Percentiles rank a stretch among this genome's conserved stretches.
phyloP scores from a whole-genome alignment of 2,888 invertebrate species.

The Alitta virens region DNA sequence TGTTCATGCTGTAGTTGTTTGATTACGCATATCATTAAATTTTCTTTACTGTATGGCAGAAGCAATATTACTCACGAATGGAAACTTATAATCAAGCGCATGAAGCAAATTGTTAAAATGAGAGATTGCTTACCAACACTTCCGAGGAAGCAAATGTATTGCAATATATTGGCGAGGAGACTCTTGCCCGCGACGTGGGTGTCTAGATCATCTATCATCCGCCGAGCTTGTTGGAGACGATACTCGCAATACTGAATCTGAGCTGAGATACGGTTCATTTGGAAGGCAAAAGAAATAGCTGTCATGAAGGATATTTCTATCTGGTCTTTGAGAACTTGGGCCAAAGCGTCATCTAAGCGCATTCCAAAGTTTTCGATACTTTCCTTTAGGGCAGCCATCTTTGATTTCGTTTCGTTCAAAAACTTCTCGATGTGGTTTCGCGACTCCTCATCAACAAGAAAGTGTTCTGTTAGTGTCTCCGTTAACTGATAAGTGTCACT shows the following conservation, averaged over 20 bases:
- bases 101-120: background rate
- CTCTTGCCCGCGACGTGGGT: slow-evolving; percentile 17
- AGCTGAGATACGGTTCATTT: slow-evolving; percentile 23
- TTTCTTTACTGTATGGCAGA: too few relatives aligned
- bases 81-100: too few relatives aligned
- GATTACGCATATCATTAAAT: too few relatives aligned
- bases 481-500: slow-evolving; percentile 21
- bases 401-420: slow-evolving; percentile 3
- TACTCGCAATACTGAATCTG: slow-evolving; percentile 19
- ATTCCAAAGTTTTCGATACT: slow-evolving; percentile 13
- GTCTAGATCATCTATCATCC: slow-evolving; percentile 16
- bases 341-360: slow-evolving; percentile 7
- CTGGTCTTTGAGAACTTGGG: slow-evolving; percentile 2
- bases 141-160: slow-evolving; percentile 9
- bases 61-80: too few relatives aligned
- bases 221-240: slow-evolving; percentile 8
- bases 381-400: slow-evolving; percentile 6
- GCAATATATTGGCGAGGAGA: slow-evolving; percentile 13
- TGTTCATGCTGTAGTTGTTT: too few relatives aligned
- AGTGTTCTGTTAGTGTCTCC: slow-evolving; percentile 20
- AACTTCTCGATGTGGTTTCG: slow-evolving; percentile 14
- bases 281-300: slow-evolving; percentile 19
- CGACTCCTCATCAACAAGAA: slow-evolving; percentile 20
- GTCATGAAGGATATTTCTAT: background rate
- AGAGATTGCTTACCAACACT: slow-evolving; percentile 17